phyloP scores from a whole-genome alignment of 2,797 vertebrate genomes.

The Petrocephalus sullivani region DNA sequence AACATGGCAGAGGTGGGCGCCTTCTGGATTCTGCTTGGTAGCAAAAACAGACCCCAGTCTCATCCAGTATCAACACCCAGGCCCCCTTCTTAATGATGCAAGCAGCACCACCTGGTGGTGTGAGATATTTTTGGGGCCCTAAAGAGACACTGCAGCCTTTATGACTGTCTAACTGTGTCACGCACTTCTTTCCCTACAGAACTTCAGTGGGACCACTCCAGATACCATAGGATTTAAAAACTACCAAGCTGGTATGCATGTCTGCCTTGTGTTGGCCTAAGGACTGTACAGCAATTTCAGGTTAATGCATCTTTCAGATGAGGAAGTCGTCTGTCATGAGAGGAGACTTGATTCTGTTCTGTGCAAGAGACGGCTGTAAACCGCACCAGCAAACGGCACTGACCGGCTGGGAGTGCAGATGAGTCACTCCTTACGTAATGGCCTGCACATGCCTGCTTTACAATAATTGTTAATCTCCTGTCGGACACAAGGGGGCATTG shows the following conservation, averaged over 20 bases:
- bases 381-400: background rate
- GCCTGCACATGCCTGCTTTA: background rate
- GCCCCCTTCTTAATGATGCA: background rate
- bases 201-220: conserved; percentile 77
- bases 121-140: background rate
- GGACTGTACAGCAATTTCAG: background rate
- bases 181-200: conserved; percentile 53
- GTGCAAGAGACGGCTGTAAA: background rate
- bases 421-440: background rate
- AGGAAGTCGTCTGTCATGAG: background rate
- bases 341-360: background rate
- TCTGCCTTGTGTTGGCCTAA: background rate
- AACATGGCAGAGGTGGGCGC: conserved; percentile 89
- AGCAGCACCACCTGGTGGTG: background rate
- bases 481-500: conserved; percentile 19
- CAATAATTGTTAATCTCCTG: background rate
- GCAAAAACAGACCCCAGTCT: background rate
- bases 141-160: background rate
- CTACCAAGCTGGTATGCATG: conserved; percentile 82
- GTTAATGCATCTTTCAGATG: background rate
- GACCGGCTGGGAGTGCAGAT: background rate
- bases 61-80: background rate
- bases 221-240: conserved; percentile 82
- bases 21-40: background rate
- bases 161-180: background rate